Base-by-base conservation (phyloP, 2,888 invertebrate genomes). In the Synergus laeviventris region DNA sequence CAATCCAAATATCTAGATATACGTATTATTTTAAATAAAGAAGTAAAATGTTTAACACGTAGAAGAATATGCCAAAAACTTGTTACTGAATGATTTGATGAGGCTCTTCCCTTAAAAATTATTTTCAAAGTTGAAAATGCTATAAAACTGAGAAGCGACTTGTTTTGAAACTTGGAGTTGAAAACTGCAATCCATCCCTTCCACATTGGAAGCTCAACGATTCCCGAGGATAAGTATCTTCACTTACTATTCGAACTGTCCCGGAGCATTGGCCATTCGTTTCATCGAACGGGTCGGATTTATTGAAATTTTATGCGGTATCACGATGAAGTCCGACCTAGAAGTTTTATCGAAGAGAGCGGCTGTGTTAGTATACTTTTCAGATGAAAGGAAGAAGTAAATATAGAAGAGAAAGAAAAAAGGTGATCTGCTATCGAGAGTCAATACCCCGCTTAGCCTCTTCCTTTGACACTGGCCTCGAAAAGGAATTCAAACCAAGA, bases 301-400 rank as follows among this genome's bases (percentile, higher is more conserved):
- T 86, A 86, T 86, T 86, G 86, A 86, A 86, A 86, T 86, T 86
- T 86, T 86, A 86, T 86, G 84, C 85, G 82, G 83, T 82, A 80
- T 79, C 79, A 79, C 83, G 85, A 85, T 83, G 85, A 86, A 83
- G 83, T 84, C 84, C 82, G 79, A 81, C 84, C 85, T 76, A 76
- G 75, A 82, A 84, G 82, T 86, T 86, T 86, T 86, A 86, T 86
- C 82, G 85, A 45, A 49, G 4, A 56, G 12, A 21, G 81, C 79
- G 81, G 78, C 76, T 76, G 38, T 78, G 74, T 75, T 56, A 60
- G 74, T 76, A 73, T 56, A 82, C 80, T 81, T 79, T 79, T 79
- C 82, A 83, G 80, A 83, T 84, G 81, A 81, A 81, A 38, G 60
- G 14, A 64, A 83, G 79, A 49, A 42, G 54, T 24, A 49, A 24